Evolutionary conservation across 2,113 vertebrate species (phyloP).

Genomic region (Ciconia stormi): DNA sequence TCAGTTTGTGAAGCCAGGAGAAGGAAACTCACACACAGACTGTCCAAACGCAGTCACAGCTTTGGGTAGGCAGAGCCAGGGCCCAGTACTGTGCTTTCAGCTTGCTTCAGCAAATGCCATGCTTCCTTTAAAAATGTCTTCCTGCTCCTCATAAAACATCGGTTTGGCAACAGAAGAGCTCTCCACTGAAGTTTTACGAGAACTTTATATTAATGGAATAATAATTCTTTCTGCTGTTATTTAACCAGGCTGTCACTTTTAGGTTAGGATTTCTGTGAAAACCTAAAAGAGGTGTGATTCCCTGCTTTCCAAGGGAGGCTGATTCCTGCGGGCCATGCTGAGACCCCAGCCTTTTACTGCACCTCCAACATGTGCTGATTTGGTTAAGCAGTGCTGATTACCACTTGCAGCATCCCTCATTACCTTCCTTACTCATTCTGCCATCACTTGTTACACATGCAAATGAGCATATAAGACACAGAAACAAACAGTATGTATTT

Average conservation of each 20-base stretch:
- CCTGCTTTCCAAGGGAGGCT: neutral
- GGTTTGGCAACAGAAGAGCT: neutral
- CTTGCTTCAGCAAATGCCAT: neutral
- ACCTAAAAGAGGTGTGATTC: neutral
- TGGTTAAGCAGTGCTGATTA: neutral
- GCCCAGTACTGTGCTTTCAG: neutral
- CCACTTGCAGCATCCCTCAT: neutral
- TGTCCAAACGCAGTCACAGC: neutral
- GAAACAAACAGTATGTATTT: neutral
- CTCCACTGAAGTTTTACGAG: neutral
- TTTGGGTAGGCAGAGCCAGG: neutral
- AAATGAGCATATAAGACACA: neutral
- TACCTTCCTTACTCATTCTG: neutral
- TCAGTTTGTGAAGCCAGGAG: neutral
- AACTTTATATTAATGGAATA: neutral
- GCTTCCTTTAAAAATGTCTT: neutral
- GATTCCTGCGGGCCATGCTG: neutral
- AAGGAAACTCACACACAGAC: neutral
- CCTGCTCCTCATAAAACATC: neutral
- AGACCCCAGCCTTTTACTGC: neutral
- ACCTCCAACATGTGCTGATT: fast-evolving
- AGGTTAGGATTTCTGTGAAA: neutral
- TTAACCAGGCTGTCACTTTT: neutral
- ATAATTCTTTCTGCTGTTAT: neutral
- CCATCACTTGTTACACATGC: neutral